A percentile compares a stretch with the other conserved stretches of the same genome.
These are phyloP conservation scores for Neoniphon sammara DNA, from an alignment of 2,797 vertebrate genomes.

Conservation along the genomic window DNA sequence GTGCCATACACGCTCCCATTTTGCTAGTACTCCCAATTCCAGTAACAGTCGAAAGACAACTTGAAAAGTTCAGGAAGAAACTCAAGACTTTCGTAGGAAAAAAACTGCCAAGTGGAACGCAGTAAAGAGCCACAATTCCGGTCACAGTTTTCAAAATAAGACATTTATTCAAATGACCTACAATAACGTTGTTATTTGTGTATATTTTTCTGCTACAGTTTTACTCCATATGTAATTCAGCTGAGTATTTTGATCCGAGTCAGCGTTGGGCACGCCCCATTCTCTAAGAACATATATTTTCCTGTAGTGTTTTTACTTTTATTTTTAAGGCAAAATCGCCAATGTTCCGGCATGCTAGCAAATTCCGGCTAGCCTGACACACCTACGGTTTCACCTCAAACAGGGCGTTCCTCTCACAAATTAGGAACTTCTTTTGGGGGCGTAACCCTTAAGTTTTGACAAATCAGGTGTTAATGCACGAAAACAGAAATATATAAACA, in stretches of 20 bases:
- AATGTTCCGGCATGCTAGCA: background rate
- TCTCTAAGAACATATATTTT: too few species aligned
- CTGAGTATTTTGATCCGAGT: too few species aligned
- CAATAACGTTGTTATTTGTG: too few species aligned
- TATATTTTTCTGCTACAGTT: too few species aligned
- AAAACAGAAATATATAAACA: too few species aligned
- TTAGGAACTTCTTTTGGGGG: background rate
- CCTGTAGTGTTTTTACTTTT: background rate
- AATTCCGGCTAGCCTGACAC: accelerated
- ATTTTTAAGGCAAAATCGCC: background rate
- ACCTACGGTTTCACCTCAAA: too few species aligned
- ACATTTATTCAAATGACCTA: background rate
- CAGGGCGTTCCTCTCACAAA: background rate
- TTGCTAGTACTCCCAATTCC: background rate
- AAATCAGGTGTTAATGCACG: slow-evolving; percentile 24
- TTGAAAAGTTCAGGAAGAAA: slow-evolving; percentile 56
- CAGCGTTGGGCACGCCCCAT: too few species aligned
- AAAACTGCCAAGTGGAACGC: background rate
- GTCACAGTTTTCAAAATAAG: slow-evolving; percentile 36
- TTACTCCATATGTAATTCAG: too few species aligned
- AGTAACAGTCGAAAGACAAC: background rate
- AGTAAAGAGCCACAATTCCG: background rate
- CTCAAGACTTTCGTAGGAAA: slow-evolving; percentile 20
- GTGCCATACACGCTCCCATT: slow-evolving; percentile 92
- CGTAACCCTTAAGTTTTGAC: slow-evolving; percentile 7